Percentiles rank a stretch among this genome's conserved stretches.
Evolutionary conservation across 2,888 invertebrate genomes (phyloP).

Genomic region (Pegoplata infirma): DNA sequence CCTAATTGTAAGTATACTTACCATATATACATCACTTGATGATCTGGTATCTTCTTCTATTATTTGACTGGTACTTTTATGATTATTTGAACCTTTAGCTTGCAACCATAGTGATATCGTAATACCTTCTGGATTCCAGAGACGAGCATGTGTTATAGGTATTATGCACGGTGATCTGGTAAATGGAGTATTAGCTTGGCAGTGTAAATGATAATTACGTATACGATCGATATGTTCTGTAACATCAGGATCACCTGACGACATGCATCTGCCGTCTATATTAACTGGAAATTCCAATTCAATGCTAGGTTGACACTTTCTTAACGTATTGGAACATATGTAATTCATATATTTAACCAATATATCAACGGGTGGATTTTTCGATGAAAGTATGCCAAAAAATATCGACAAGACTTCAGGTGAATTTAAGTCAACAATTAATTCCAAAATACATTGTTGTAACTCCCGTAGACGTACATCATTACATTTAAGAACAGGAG

Average conservation of each 20-base stretch:
- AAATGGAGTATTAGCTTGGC: conserved; percentile 73
- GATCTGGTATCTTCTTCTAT: conserved; percentile 73
- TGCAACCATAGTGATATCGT: conserved; percentile 76
- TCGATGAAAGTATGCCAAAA: conserved; percentile 81
- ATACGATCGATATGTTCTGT: conserved; percentile 74
- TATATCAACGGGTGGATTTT: conserved; percentile 80
- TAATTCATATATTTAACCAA: conserved; percentile 80
- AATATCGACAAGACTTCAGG: conserved; percentile 80
- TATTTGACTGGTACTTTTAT: conserved; percentile 70
- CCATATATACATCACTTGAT: conserved; percentile 70
- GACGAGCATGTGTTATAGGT: conserved; percentile 73
- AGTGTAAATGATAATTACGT: conserved; percentile 72
- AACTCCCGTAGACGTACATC: conserved; percentile 79
- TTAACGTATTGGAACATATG: conserved; percentile 70
- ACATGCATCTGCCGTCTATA: conserved; percentile 73
- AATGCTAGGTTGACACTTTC: conserved; percentile 73
- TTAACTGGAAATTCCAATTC: conserved; percentile 75
- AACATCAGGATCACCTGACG: conserved; percentile 70
- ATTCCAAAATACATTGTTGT: conserved; percentile 83
- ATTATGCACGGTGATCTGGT: conserved; percentile 75
- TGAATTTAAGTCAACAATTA: conserved; percentile 79
- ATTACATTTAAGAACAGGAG: conserved; percentile 72
- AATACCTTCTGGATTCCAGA: conserved; percentile 75
- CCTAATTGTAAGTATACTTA: conserved; percentile 61
- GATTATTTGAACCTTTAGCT: conserved; percentile 69